A percentile compares a stretch with the other conserved stretches of the same genome.
Evolutionary conservation across 1,140 invertebrate genomes (phyloP).

Genomic region (Dendrolimus kikuchii): DNA sequence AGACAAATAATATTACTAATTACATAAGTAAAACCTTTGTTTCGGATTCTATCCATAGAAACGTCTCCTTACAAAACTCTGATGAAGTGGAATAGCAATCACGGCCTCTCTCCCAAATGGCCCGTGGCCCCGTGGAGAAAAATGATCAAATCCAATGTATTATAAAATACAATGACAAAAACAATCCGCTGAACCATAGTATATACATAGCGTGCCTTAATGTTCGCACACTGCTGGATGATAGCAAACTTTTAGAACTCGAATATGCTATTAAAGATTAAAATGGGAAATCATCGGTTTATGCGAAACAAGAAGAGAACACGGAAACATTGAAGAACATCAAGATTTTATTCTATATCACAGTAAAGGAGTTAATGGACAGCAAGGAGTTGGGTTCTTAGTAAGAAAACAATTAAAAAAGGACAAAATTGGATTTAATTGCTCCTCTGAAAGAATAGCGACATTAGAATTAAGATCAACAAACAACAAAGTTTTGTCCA

Average conservation of each 20-base stretch:
- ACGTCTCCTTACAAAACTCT: not conserved
- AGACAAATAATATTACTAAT: conserved; percentile 7
- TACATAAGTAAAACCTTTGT: conserved; percentile 4
- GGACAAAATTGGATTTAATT: conserved; percentile 10
- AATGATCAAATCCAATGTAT: conserved; percentile 15
- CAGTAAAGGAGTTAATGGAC: conserved; percentile 11
- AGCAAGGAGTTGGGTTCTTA: conserved; percentile 20
- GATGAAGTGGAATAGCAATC: conserved; percentile 9
- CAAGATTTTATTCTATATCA: conserved; percentile 17
- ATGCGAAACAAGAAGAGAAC: conserved; percentile 18
- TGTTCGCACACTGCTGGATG: conserved; percentile 17
- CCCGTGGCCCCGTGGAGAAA: conserved; percentile 16
- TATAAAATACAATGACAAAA: conserved; percentile 6
- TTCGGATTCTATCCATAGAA: not conserved
- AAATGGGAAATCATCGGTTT: conserved; percentile 20
- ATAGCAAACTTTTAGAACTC: conserved; percentile 14
- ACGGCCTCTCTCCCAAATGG: conserved; percentile 15
- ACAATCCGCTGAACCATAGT: not conserved
- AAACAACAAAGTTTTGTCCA: conserved; percentile 3
- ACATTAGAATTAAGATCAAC: conserved; percentile 10
- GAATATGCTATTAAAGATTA: conserved; percentile 10
- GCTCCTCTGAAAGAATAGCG: conserved; percentile 14
- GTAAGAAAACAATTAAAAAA: conserved; percentile 16
- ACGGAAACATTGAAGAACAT: conserved; percentile 17
- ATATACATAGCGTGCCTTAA: conserved; percentile 11